Conservation (phyloP, 2,888 invertebrate species). For the Eutolmus rufibarbis region DNA sequence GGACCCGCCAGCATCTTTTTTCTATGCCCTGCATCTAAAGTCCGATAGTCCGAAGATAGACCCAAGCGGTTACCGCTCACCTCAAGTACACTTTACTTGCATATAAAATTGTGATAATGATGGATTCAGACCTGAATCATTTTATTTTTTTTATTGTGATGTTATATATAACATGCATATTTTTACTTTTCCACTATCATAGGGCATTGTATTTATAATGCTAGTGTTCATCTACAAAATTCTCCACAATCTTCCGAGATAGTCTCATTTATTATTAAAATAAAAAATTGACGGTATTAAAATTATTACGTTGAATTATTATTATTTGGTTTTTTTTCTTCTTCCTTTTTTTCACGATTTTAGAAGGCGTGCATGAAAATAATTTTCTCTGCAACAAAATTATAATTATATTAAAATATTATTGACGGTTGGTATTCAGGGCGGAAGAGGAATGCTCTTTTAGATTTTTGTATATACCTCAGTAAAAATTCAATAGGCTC, state of each 20-base stretch:
- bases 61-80: too few relatives aligned
- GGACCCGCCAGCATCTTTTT: neutral
- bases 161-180: neutral
- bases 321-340: too few relatives aligned
- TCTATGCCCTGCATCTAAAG: neutral
- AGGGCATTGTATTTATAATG: neutral
- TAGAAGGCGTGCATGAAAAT: slow-evolving; percentile 33
- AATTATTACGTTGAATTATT: too few relatives aligned
- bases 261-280: too few relatives aligned
- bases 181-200: neutral
- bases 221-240: neutral
- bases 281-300: too few relatives aligned
- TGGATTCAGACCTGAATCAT: neutral
- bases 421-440: too few relatives aligned
- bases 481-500: too few relatives aligned
- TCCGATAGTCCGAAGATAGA: neutral
- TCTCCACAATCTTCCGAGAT: neutral
- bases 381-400: too few relatives aligned
- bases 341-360: neutral
- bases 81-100: neutral
- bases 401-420: too few relatives aligned
- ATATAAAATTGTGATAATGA: slow-evolving; percentile 20
- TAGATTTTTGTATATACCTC: too few relatives aligned
- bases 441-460: too few relatives aligned
- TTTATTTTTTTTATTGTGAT: neutral